Evolutionary conservation across 2,113 vertebrate species (phyloP).

Genomic region (Dinomys branickii): DNA sequence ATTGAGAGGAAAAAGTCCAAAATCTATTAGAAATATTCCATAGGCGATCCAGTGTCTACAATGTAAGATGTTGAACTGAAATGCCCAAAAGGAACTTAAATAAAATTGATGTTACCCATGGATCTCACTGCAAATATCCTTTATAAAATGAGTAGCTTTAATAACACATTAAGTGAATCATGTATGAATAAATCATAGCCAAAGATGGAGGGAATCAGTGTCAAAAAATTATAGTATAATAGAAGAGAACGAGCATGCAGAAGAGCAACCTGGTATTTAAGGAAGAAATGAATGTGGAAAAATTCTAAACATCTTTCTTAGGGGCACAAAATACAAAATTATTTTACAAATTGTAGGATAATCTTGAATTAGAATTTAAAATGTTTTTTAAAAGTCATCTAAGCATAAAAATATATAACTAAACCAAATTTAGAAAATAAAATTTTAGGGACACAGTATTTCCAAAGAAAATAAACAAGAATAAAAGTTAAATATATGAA

Average conservation of each 20-base stretch:
- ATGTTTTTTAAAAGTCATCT: not conserved
- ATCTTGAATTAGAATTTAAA: not conserved
- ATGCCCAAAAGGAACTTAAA: not conserved
- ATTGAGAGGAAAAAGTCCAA: not conserved
- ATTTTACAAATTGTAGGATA: not conserved
- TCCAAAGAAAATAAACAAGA: not conserved
- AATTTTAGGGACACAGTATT: not conserved
- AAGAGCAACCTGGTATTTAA: not conserved
- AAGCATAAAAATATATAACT: not conserved
- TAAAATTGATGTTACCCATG: not conserved
- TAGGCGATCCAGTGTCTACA: not conserved
- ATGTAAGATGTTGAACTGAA: not conserved
- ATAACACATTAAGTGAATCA: slow-evolving; percentile 20
- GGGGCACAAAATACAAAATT: not conserved
- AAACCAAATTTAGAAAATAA: not conserved
- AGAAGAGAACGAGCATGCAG: not conserved
- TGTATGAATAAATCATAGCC: not conserved
- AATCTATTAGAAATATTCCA: not conserved
- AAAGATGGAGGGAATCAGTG: not conserved
- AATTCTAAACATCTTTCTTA: not conserved
- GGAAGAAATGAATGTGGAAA: not conserved
- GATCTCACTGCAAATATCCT: not conserved
- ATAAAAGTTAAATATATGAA: not conserved
- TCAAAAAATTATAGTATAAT: not conserved
- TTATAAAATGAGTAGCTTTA: not conserved